Percentiles rank a stretch among this genome's conserved stretches.
phyloP scores from a whole-genome alignment of 2,888 invertebrate genomes.

The Tryphoninae sp. region DNA sequence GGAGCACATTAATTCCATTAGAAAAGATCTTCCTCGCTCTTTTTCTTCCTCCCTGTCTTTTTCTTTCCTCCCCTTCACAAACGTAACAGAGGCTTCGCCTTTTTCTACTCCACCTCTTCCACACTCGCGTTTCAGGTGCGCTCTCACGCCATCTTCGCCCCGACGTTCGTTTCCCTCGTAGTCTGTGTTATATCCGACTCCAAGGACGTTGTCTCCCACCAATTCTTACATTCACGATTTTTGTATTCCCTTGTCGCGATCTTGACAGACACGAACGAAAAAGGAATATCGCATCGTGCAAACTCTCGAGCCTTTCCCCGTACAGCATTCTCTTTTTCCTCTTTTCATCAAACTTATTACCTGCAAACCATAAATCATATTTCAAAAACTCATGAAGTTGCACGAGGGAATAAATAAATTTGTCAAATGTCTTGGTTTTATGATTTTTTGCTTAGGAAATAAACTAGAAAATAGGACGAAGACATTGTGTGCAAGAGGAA shows the following conservation, averaged over 20 bases:
- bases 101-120: conserved; percentile 32
- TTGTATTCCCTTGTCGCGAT: conserved; percentile 44
- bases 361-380: not conserved
- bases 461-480: not conserved
- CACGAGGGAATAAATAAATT: not conserved
- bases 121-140: conserved; percentile 35
- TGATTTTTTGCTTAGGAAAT: not conserved
- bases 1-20: conserved; percentile 80
- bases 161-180: conserved; percentile 34
- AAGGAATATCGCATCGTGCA: conserved; percentile 38
- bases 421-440: not conserved
- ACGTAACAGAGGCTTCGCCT: conserved; percentile 37
- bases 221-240: conserved; percentile 48
- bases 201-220: conserved; percentile 48
- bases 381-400: not conserved
- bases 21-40: conserved; percentile 67
- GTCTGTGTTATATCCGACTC: conserved; percentile 48
- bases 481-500: not conserved
- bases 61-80: conserved; percentile 1
- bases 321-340: not conserved
- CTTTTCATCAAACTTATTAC: conserved; percentile 4
- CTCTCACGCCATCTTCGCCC: conserved; percentile 50
- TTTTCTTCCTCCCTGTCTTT: conserved; percentile 20
- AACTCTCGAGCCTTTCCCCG: conserved; percentile 22
- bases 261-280: not conserved